Base-by-base conservation (phyloP, 2,888 invertebrate species). In the Spisula subtruncata region DNA sequence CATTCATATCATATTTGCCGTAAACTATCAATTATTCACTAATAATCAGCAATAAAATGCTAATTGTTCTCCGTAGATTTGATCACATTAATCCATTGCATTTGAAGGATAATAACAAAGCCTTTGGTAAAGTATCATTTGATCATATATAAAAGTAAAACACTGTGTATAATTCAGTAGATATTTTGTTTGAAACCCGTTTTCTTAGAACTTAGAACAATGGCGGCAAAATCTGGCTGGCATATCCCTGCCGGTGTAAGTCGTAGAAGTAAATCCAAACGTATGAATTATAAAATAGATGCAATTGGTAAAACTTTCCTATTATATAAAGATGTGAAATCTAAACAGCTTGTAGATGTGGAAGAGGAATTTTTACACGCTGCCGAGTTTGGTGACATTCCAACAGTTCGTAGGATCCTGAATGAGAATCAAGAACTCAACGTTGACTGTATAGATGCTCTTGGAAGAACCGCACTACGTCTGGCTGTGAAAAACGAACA, bases 401-500 rank as follows among this genome's bases (percentile, higher is more conserved):
- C 95, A n/a, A 94, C 94, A 6, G 94, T 96, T 20, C 93, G 94
- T 54, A 90, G 94, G 14, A 92, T 96, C 51, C 89, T 96, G 32
- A 88, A 82, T 20, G 94, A 95, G 12, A 94, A 93, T 46, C 90
- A 92, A 0, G 95, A 95, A 18, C 92, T 96, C 12, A 96, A 96
- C 87, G 94, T 95, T 14, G 95, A 96, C 93, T 95, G 96, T 80
- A 95, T 95, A 29, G 96, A 96, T 90, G 95, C 95, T 20, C 93
- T 96, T 29, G 96, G 96, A 10, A 89, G 96, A 16, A 96, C 95
- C 4, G 96, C 96, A 0, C 93, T 96, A 4, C 87, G 95, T 29
- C 93, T 96, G 75, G 96, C 96, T 0, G 96, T 96, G 10, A 96
- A 95, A 88, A 96, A 96, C 91, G 96, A 96, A 91, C 96, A 96